Evolutionary conservation across 2,113 vertebrate species (phyloP).

Genomic region (Neolamprologus devosi): DNA sequence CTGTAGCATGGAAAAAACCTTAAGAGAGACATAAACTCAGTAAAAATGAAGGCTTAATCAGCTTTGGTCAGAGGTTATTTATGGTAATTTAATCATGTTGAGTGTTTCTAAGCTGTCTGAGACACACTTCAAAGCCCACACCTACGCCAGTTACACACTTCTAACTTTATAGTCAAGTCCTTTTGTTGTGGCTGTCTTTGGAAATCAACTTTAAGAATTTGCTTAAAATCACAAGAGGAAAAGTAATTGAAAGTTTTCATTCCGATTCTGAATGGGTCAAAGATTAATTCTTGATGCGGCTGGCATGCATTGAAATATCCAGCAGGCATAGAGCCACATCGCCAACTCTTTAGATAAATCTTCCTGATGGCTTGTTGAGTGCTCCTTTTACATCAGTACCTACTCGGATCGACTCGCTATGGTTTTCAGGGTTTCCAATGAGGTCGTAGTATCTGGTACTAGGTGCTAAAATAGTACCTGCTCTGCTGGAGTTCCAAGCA

Average conservation of each 20-base stretch:
- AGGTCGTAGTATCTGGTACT: neutral
- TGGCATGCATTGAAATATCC: neutral
- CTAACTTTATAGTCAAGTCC: neutral
- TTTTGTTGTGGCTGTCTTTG: neutral
- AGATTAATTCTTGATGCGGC: neutral
- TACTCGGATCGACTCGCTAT: fast-evolving
- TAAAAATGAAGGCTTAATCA: neutral
- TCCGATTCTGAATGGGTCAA: neutral
- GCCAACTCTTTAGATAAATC: neutral
- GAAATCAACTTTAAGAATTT: neutral
- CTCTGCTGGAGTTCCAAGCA: neutral
- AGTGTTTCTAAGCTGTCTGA: neutral
- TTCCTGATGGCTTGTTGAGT: neutral
- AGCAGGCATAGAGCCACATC: neutral
- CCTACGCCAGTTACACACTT: neutral
- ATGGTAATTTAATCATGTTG: neutral
- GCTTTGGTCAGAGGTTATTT: neutral
- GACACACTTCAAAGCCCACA: neutral
- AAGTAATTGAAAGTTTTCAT: neutral
- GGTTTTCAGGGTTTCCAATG: neutral
- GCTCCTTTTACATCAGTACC: neutral
- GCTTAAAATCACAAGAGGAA: neutral
- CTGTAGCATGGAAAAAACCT: neutral
- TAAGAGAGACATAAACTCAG: neutral
- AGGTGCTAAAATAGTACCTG: neutral